Evolutionary conservation across 2,888 invertebrate genomes (phyloP).

Genomic region (Pterostichus niger): DNA sequence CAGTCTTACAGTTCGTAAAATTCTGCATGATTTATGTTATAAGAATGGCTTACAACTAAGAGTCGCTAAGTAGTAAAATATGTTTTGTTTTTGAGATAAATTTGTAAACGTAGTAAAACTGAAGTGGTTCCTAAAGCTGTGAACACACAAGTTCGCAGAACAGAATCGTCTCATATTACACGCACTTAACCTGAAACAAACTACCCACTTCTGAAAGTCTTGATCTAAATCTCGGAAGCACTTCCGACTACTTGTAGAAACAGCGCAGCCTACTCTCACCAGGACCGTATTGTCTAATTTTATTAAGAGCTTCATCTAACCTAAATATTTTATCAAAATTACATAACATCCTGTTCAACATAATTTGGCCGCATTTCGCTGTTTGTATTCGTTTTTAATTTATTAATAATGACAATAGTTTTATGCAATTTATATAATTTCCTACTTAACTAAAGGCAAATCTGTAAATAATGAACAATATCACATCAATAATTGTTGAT

Average conservation of each 20-base stretch:
- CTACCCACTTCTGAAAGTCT: constrained; percentile 46
- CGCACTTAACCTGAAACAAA: constrained; percentile 55
- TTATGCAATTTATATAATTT: too few relatives aligned
- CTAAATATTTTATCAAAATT: constrained; percentile 9
- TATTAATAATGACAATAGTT: too few relatives aligned
- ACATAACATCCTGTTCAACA: not conserved
- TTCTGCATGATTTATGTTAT: too few relatives aligned
- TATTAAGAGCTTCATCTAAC: not conserved
- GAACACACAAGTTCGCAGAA: constrained; percentile 46
- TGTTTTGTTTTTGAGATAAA: constrained; percentile 43
- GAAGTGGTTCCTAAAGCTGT: constrained; percentile 34
- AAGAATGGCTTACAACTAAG: too few relatives aligned
- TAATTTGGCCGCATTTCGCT: too few relatives aligned
- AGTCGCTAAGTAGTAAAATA: constrained; percentile 26
- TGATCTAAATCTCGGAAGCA: constrained; percentile 45
- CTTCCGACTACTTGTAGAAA: constrained; percentile 53
- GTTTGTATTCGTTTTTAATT: too few relatives aligned
- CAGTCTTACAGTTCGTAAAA: too few relatives aligned
- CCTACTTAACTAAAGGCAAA: too few relatives aligned
- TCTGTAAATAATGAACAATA: too few relatives aligned
- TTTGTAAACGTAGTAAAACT: constrained; percentile 34
- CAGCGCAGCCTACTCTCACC: constrained; percentile 4
- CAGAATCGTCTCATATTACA: constrained; percentile 47
- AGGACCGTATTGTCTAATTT: constrained; percentile 46
- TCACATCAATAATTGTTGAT: too few relatives aligned